Conservation (phyloP, 2,888 invertebrate genomes). For the Craniophora ligustri region DNA sequence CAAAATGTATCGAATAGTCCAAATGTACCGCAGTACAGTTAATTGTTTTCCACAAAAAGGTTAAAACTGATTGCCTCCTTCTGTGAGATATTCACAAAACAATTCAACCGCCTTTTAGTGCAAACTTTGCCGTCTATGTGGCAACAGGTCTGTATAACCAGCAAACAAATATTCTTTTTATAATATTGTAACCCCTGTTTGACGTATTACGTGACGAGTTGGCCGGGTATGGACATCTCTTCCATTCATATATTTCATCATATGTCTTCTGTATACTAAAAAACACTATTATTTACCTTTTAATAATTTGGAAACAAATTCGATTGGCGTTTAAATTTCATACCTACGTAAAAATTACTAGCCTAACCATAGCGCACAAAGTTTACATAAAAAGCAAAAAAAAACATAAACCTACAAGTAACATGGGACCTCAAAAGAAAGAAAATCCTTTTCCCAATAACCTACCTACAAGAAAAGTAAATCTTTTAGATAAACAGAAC, state of each 20-base stretch:
- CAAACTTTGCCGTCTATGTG: conserved; percentile 25
- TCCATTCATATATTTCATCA: too few species aligned
- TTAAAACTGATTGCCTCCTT: conserved; percentile 16
- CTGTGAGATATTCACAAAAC: conserved; percentile 11
- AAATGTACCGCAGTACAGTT: not conserved
- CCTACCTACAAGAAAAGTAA: not conserved
- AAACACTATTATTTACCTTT: too few species aligned
- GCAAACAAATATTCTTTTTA: conserved; percentile 17
- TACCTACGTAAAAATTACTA: too few species aligned
- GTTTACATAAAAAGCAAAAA: too few species aligned
- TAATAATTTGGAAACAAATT: too few species aligned
- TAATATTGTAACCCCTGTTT: too few species aligned
- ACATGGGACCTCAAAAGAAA: not conserved
- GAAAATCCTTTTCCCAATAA: not conserved
- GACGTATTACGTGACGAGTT: too few species aligned
- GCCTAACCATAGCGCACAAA: too few species aligned
- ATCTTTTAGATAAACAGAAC: conserved; percentile 10
- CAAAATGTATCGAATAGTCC: not conserved
- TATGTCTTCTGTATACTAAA: too few species aligned
- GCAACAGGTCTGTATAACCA: conserved; percentile 40
- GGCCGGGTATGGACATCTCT: too few species aligned
- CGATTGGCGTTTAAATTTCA: too few species aligned
- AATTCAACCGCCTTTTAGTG: conserved; percentile 26
- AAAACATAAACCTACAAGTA: not conserved
- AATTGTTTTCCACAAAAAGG: not conserved